A percentile compares a stretch with the other conserved stretches of the same genome.
phyloP scores from a whole-genome alignment of 1,140 invertebrate genomes.

The Melitaea cinxia region DNA sequence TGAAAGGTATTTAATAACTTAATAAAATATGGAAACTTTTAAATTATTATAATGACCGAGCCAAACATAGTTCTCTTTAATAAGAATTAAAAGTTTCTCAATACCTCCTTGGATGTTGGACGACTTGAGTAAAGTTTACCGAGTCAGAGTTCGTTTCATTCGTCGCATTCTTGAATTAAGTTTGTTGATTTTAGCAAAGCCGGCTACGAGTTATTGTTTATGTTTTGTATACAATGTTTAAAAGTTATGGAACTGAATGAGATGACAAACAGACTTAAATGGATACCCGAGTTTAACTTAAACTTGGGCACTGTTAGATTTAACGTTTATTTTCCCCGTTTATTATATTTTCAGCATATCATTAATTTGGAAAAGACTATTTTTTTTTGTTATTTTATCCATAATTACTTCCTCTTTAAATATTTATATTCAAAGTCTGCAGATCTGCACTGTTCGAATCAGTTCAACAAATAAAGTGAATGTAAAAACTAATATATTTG shows the following conservation, averaged over 20 bases:
- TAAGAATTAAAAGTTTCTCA: conserved; percentile 36
- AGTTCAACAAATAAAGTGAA: too few species aligned
- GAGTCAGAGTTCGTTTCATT: conserved; percentile 36
- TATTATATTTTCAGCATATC: background rate
- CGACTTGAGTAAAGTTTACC: conserved; percentile 35
- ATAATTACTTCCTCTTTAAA: too few species aligned
- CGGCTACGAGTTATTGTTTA: conserved; percentile 45
- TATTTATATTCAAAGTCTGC: too few species aligned
- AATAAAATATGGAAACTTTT: background rate
- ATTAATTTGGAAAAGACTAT: too few species aligned
- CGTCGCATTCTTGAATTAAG: conserved; percentile 38
- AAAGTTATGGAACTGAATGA: conserved; percentile 39
- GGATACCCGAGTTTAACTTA: conserved; percentile 30
- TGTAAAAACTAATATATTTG: too few species aligned
- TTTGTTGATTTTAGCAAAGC: conserved; percentile 36
- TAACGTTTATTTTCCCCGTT: conserved; percentile 5
- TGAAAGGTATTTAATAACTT: conserved; percentile 61
- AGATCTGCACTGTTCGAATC: too few species aligned
- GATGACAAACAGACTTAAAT: conserved; percentile 45
- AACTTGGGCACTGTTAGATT: conserved; percentile 6
- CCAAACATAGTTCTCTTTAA: conserved; percentile 10
- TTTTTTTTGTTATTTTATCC: too few species aligned
- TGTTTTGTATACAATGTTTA: conserved; percentile 48
- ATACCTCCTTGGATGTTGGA: conserved; percentile 29
- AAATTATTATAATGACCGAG: conserved; percentile 9